phyloP scores from a whole-genome alignment of 2,797 vertebrate species.

The Buceros bicornis region DNA sequence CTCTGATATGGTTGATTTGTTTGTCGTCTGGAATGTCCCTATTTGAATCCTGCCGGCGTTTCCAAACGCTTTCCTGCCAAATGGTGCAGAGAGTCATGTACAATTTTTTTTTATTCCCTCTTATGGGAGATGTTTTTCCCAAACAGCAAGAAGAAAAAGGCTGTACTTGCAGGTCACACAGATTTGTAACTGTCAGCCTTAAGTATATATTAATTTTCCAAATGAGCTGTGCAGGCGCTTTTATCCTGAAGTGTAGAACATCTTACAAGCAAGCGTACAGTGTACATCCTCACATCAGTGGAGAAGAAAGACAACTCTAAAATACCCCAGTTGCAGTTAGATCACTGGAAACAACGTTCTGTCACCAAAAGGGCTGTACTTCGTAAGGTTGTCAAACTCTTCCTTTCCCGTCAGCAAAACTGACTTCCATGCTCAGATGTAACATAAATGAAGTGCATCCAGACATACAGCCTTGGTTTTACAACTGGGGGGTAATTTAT shows the following conservation, averaged over 20 bases:
- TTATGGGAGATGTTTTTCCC: not conserved
- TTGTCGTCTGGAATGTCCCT: not conserved
- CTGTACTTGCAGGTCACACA: not conserved
- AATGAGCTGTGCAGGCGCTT: not conserved
- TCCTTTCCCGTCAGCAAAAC: not conserved
- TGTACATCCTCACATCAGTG: not conserved
- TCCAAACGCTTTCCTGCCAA: not conserved
- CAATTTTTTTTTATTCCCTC: fast-evolving
- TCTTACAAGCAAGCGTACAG: not conserved
- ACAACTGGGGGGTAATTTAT: not conserved
- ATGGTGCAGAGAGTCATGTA: not conserved
- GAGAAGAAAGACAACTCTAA: not conserved
- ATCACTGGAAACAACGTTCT: not conserved
- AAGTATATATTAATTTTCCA: not conserved
- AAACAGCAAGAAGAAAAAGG: not conserved
- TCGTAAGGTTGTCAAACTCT: not conserved
- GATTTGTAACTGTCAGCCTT: not conserved
- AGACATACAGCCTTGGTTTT: not conserved
- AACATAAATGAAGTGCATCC: not conserved
- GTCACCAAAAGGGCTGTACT: not conserved
- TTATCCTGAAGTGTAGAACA: not conserved
- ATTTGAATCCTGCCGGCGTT: not conserved
- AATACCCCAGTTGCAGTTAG: not conserved
- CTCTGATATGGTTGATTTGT: not conserved
- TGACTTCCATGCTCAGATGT: not conserved